These are phyloP conservation scores for Nebria salina DNA, from an alignment of 2,888 invertebrate genomes.

Conservation along the genomic window DNA sequence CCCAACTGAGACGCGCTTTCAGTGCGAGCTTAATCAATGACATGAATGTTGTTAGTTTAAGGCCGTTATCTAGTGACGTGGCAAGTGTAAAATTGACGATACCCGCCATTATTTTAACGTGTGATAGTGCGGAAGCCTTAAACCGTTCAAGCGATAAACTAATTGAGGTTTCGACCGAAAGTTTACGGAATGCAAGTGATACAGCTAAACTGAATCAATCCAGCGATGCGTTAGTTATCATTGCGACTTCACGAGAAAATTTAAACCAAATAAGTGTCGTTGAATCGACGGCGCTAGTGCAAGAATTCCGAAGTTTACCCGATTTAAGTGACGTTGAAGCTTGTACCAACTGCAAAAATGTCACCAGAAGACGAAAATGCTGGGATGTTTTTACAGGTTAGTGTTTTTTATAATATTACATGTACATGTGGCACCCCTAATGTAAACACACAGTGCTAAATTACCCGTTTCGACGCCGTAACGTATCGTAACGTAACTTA, in stretches of 20 bases:
- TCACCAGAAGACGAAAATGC: slow-evolving; percentile 26
- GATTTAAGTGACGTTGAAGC: slow-evolving; percentile 25
- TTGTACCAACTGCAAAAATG: slow-evolving; percentile 29
- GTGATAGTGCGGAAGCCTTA: slow-evolving; percentile 13
- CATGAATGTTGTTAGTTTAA: not conserved
- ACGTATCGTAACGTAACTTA: not conserved
- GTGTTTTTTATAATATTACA: not conserved
- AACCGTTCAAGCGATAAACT: slow-evolving; percentile 14
- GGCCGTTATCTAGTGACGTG: not conserved
- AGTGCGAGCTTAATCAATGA: slow-evolving; percentile 10
- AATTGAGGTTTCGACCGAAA: slow-evolving; percentile 11
- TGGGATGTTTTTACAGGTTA: slow-evolving; percentile 41
- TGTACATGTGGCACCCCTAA: not conserved
- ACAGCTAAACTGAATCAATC: slow-evolving; percentile 1
- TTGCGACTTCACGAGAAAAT: not conserved
- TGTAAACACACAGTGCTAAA: too few species aligned
- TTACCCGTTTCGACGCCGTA: too few species aligned
- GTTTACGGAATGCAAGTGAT: slow-evolving; percentile 5
- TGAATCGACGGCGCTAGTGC: slow-evolving; percentile 8
- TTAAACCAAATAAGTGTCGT: slow-evolving; percentile 24
- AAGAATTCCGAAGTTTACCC: slow-evolving; percentile 35
- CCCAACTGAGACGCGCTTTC: slow-evolving; percentile 20
- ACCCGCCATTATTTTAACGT: slow-evolving; percentile 25
- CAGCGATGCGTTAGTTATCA: slow-evolving; percentile 11
- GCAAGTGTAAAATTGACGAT: not conserved